Base-by-base conservation (phyloP, 2,888 invertebrate species). In the Eretmocerus hayati region DNA sequence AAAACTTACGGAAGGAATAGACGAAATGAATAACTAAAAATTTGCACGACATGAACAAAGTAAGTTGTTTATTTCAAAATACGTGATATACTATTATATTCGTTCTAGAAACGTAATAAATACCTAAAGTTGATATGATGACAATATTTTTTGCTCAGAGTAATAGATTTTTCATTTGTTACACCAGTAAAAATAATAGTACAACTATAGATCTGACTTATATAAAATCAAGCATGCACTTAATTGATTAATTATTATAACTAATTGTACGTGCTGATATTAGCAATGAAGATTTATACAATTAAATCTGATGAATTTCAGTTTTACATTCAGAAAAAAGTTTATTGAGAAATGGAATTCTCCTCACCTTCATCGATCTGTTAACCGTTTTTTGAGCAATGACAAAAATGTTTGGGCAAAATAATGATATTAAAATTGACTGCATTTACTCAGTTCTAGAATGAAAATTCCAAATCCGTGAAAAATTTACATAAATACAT, bases 171-270 rank as follows among this genome's bases (percentile, higher is more conserved):
- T n/a, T n/a, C n/a, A n/a, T n/a, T n/a, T n/a, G n/a, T n/a, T n/a
- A n/a, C n/a, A n/a, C 30, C 42, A 32, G 42, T 46, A 46, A 40
- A 37, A 32, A 37, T 41, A 41, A 43, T 50, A 46, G 36, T 46
- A 44, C 37, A 40, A 22, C 33, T 50, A 50, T 47, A 53, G 42
- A 48, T 46, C 48, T 46, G 50, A 48, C 50, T 53, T 53, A 53
- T 53, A 53, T 50, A 53, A 53, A 53, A 53, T 53, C 42, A 53
- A 53, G 53, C 50, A 53, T 50, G 53, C 45, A 48, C 48, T 50
- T 52, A 48, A 15, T 21, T 46, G 45, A n/a, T n/a, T 42, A 11
- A 38, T n/a, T 37, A 47, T 47, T 47, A 47, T 50, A 50, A 50
- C 47, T 49, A 53, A 44, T 48, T 44, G 42, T 53, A 48, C 42